Evolutionary conservation across 2,888 invertebrate species (phyloP).

Genomic region (Andrena flavipes): DNA sequence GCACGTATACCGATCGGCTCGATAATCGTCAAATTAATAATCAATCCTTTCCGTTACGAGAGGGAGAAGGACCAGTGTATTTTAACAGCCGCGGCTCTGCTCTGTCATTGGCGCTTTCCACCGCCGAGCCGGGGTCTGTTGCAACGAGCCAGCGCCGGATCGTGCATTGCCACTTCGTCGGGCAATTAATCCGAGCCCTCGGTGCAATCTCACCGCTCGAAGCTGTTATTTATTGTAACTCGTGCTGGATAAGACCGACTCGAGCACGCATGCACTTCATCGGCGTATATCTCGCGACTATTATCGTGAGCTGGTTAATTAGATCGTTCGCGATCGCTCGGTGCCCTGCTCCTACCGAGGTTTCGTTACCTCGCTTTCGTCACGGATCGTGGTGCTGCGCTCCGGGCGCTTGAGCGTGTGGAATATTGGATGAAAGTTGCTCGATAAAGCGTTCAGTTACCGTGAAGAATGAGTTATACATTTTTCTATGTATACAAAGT

Average conservation of each 20-base stretch:
- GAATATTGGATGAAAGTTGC: constrained; percentile 12
- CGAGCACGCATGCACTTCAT: constrained; percentile 40
- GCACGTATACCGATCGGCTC: constrained; percentile 29
- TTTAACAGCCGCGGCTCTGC: constrained; percentile 24
- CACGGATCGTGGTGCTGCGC: constrained; percentile 32
- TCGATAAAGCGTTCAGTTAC: not conserved
- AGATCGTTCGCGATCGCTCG: constrained; percentile 41
- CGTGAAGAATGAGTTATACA: not conserved
- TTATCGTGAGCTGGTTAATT: constrained; percentile 54
- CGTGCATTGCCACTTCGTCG: constrained; percentile 54
- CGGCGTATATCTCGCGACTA: constrained; percentile 47
- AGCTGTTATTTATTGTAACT: constrained; percentile 57
- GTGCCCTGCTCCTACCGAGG: constrained; percentile 14
- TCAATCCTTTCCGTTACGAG: constrained; percentile 20
- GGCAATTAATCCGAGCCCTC: constrained; percentile 55
- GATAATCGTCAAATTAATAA: constrained; percentile 51
- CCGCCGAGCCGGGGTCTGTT: constrained; percentile 2
- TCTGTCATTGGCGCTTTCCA: constrained; percentile 44
- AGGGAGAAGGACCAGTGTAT: not conserved
- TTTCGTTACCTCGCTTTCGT: constrained; percentile 45
- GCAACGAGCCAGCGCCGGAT: constrained; percentile 26
- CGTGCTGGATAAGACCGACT: constrained; percentile 32
- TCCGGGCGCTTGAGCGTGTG: constrained; percentile 15
- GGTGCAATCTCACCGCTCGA: constrained; percentile 44
- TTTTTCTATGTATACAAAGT: not conserved